Percentiles rank a stretch among this genome's conserved stretches.
These are phyloP conservation scores for Montipora efflorescens DNA, from an alignment of 64 coral and sea anemone species.

Conservation along the genomic window DNA sequence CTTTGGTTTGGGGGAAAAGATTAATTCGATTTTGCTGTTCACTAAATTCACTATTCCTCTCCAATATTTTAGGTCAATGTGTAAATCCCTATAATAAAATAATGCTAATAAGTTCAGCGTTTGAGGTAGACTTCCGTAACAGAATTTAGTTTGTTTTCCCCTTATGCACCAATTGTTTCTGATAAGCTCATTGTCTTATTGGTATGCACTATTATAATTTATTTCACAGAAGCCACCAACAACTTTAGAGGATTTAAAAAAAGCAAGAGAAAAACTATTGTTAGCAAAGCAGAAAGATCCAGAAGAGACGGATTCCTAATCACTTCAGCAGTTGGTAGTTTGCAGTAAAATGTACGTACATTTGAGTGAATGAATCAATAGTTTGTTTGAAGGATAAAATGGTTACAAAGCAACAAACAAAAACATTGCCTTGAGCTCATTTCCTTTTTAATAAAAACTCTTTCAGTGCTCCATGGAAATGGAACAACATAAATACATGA, in stretches of 20 bases:
- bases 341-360: not conserved
- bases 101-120: too few relatives aligned
- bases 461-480: not conserved
- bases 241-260: constrained; percentile 57
- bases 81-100: too few relatives aligned
- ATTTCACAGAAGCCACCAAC: constrained; percentile 62
- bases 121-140: too few relatives aligned
- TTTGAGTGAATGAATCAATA: not conserved
- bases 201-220: not conserved
- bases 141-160: too few relatives aligned
- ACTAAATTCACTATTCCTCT: too few relatives aligned
- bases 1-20: too few relatives aligned
- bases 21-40: too few relatives aligned
- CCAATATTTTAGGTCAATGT: too few relatives aligned
- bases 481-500: not conserved
- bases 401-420: not conserved
- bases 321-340: not conserved
- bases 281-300: constrained; percentile 23
- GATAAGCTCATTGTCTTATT: not conserved
- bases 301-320: not conserved
- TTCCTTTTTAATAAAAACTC: constrained; percentile 2
- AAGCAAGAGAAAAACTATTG: constrained; percentile 57
- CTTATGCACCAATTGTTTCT: too few relatives aligned
- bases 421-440: not conserved
- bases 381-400: not conserved